Base-by-base conservation (phyloP, 1,140 invertebrate species). In the Drosophila nikananu region DNA sequence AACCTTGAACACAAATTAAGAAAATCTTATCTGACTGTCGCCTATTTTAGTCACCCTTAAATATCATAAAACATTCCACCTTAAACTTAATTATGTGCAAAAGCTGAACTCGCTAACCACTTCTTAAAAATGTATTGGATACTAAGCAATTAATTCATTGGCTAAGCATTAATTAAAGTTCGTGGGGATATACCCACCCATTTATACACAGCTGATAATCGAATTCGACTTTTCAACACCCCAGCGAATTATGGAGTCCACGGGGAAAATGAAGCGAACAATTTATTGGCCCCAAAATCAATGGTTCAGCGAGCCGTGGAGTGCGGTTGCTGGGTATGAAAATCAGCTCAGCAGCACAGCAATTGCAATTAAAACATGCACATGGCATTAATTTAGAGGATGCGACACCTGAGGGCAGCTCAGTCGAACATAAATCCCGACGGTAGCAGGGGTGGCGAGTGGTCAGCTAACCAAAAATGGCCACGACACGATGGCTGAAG, bases 321-420 rank as follows among this genome's bases (percentile, higher is more conserved):
- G 51, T 21, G 51, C 27, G 51, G 51, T 32, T 19, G 2, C 21
- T 30, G 42, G 42, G 44, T 39, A 9, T 39, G 44, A 67, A 86
- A 80, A 74, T 83, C 72, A 83, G 65, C 77, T 57, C 54, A 54
- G 30, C 49, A 51, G 68, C 70, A 51, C 67, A 41, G 54, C 67
- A 42, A 80, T 48, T 61, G 81, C 84, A 87, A 87, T 87, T 89
- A 87, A 89, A 89, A 83, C 72, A 71, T 84, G 83, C 81, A 87
- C 83, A 68, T 71, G 83, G 80, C 84, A 89, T 84, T 79, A 89
- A 89, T 87, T 89, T 81, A 87, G 76, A 71, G 65, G 76, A 79
- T 70, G 81, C 65, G 73, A 80, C 81, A 87, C 80, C 77, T 75
- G 75, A 77, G 80, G 78, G 70, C 79, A 79, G 58, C 52, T 59